Base-by-base conservation (phyloP, 2,888 invertebrate genomes). In the Molorchus minor region DNA sequence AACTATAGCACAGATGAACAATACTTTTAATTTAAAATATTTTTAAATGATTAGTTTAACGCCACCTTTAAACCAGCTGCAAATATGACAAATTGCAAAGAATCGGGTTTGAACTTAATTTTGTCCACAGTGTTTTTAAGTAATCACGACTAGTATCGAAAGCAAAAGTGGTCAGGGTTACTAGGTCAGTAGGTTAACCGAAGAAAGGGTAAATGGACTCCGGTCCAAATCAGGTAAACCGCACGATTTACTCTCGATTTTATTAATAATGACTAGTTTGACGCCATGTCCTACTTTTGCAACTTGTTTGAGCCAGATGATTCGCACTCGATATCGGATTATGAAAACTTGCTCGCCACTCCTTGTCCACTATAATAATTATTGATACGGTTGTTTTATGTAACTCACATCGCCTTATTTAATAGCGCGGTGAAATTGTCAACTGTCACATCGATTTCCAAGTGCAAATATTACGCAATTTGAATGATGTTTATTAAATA, bases 141-240 rank as follows among this genome's bases (percentile, higher is more conserved):
- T n/a, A n/a, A n/a, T n/a, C n/a, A n/a, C n/a, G n/a, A n/a, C n/a
- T 19, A 20, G 49, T 46, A 75, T 80, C 70, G 74, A 75, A 73
- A 74, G 72, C 67, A 74, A 74, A 76, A 82, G 81, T 81, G 76
- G 82, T 81, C 82, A 82, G 82, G 83, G 84, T 82, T 86, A 84
- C 82, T 85, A 75, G 87, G 87, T 86, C 83, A 87, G 82, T 86
- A 76, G 86, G 87, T 84, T 52, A 58, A 2, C 29, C 20, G 44
- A 52, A 49, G 56, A 45, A 58, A 56, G 56, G 54, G 57, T 38
- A 55, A 56, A 51, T 13, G 47, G 55, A 58, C 47, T 56, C 57
- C n/a, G 38, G 44, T 57, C 68, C 71, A 67, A 69, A 69, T 69
- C 71, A 55, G 68, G 67, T 65, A 64, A 65, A 66, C 55, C 62